A percentile compares a stretch with the other conserved stretches of the same genome.
phyloP scores from a whole-genome alignment of 2,113 vertebrate genomes.

The Syrmaticus mikado region DNA sequence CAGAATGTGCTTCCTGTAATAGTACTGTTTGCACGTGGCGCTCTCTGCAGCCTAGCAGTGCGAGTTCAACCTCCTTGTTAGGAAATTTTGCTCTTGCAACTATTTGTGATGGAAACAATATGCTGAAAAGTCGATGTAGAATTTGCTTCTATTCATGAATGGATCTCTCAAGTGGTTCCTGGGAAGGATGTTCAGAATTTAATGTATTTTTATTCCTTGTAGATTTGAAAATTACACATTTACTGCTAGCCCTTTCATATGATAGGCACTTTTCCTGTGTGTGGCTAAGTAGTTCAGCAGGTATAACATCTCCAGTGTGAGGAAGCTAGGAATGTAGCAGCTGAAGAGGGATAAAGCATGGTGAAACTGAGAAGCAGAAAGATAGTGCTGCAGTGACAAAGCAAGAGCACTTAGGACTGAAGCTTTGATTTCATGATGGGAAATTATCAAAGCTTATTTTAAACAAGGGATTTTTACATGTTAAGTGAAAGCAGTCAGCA shows the following conservation, averaged over 20 bases:
- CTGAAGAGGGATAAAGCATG: constrained; percentile 14
- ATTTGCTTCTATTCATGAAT: not conserved
- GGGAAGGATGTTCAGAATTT: not conserved
- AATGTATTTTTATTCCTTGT: not conserved
- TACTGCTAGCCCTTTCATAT: not conserved
- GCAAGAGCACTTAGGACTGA: not conserved
- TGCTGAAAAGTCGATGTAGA: not conserved
- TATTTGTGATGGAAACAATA: not conserved
- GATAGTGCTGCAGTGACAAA: not conserved
- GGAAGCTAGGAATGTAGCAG: not conserved
- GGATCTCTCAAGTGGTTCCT: not conserved
- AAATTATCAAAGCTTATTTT: not conserved
- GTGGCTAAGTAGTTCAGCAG: not conserved
- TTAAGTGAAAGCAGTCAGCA: too few relatives aligned
- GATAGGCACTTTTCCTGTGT: not conserved
- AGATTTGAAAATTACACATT: not conserved
- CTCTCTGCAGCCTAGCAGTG: not conserved
- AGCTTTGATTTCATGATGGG: not conserved
- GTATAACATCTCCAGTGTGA: not conserved
- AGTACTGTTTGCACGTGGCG: not conserved
- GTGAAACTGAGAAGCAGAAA: constrained; percentile 37
- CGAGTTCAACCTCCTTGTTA: not conserved
- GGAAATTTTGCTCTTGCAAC: not conserved
- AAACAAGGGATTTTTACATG: not conserved
- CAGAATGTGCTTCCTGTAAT: not conserved